phyloP scores from a whole-genome alignment of 2,797 vertebrate genomes.

The Craterocephalus amniculus region DNA sequence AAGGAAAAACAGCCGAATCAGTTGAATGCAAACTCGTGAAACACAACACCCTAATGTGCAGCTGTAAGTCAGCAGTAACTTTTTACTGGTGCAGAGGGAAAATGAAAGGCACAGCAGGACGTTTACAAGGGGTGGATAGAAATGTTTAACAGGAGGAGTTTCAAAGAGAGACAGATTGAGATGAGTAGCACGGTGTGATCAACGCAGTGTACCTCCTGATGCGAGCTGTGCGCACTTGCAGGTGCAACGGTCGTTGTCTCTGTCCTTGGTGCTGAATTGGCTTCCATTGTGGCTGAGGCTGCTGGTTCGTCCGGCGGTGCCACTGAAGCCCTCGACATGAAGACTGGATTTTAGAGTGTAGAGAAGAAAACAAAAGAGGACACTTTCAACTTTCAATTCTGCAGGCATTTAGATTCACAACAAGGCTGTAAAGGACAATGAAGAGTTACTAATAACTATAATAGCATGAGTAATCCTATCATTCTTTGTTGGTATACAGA shows the following conservation, averaged over 20 bases:
- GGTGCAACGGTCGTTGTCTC: conserved; percentile 82
- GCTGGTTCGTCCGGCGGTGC: conserved; percentile 84
- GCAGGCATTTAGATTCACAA: neutral
- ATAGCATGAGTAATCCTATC: neutral
- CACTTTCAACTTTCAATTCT: no score
- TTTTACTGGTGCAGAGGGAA: conserved; percentile 50
- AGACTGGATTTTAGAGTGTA: conserved; percentile 64
- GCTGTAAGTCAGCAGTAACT: conserved; percentile 58
- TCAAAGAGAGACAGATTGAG: conserved; percentile 35
- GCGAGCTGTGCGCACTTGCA: conserved; percentile 86
- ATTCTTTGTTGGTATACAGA: neutral
- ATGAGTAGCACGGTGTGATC: neutral
- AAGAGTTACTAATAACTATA: neutral
- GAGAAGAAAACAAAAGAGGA: neutral
- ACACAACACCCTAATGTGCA: conserved; percentile 48
- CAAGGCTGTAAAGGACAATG: neutral
- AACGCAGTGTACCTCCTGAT: conserved; percentile 77
- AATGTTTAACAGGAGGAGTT: conserved; percentile 47
- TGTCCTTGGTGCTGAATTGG: conserved; percentile 88
- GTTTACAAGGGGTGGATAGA: conserved; percentile 54
- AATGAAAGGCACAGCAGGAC: conserved; percentile 54
- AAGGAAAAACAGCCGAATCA: conserved; percentile 48
- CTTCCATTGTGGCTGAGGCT: conserved; percentile 83
- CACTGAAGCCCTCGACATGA: conserved; percentile 75
- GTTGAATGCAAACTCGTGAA: conserved; percentile 51